phyloP scores from a whole-genome alignment of 2,797 vertebrate species.

The Fundulus diaphanus region DNA sequence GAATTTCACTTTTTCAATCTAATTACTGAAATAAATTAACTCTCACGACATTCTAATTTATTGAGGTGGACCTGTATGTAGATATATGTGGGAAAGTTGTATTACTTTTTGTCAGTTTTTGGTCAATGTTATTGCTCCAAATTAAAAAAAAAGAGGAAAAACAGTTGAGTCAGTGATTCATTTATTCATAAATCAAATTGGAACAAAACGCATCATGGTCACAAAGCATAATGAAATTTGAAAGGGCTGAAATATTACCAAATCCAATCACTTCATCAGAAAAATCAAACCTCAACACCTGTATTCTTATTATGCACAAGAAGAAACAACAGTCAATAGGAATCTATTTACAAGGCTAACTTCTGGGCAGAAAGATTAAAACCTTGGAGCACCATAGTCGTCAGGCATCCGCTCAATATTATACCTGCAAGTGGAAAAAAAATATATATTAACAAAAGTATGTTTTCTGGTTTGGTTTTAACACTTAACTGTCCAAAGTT shows the following conservation, averaged over 20 bases:
- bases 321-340: constrained; percentile 27
- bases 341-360: constrained; percentile 58
- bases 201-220: constrained; percentile 22
- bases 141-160: background rate
- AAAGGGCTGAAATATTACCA: constrained; percentile 19
- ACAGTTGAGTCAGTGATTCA: constrained; percentile 42
- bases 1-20: background rate
- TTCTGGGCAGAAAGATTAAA: constrained; percentile 72
- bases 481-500: background rate
- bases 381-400: constrained; percentile 95
- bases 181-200: constrained; percentile 23
- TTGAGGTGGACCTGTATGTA: background rate
- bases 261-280: constrained; percentile 1
- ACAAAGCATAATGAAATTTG: constrained; percentile 14
- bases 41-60: background rate
- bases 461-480: background rate
- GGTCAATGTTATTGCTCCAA: background rate
- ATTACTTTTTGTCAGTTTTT: background rate
- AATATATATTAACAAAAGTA: background rate
- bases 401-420: constrained; percentile 99
- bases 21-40: too few relatives aligned
- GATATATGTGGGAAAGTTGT: background rate
- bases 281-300: constrained; percentile 18
- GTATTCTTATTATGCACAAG: constrained; percentile 23
- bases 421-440: constrained; percentile 81